Base-by-base conservation (phyloP, 2,888 invertebrate genomes). In the Apamea anceps region DNA sequence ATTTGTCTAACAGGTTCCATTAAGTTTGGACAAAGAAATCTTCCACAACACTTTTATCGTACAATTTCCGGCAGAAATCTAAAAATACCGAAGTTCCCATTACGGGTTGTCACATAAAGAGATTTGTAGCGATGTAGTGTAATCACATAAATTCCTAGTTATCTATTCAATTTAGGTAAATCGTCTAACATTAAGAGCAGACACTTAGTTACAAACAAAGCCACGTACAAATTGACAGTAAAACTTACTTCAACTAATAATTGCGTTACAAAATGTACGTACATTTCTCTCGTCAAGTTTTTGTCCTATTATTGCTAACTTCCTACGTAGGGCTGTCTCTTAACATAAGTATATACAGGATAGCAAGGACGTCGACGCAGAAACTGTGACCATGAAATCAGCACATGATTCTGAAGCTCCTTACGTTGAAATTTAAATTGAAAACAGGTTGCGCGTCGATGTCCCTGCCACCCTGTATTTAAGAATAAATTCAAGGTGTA, bases 161-260 rank as follows among this genome's bases (percentile, higher is more conserved):
- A 66, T 72, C 66, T 72, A 68, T 86, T 82, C 48, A 75, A 82
- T 86, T 82, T 72, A 79, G 78, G 75, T 86, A 86, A 90, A 88
- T 86, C 80, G 75, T 75, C 81, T 82, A 84, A 86, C 80, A 84
- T 78, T 87, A 86, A 87, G 79, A 85, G 85, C 85, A 82, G 77
- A 65, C 54, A 21, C 28, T 73, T 71, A 65, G 79, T 78, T 84
- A 85, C 80, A 75, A 81, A 85, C 76, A 74, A 82, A 70, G 77
- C 70, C 63, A 85, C 82, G 82, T 73, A 79, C 75, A 82, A 88
- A 86, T 88, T 77, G 79, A 37, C 37, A 42, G 37, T 72, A 45
- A n/a, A 80, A 83, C 70, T 63, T 74, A 66, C 68, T 72, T 68
- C n/a, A 68, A 80, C 71, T 78, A 79, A 77, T 54, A 83, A 76